Base-by-base conservation (phyloP, 1,140 invertebrate species). In the Ruditapes philippinarum region DNA sequence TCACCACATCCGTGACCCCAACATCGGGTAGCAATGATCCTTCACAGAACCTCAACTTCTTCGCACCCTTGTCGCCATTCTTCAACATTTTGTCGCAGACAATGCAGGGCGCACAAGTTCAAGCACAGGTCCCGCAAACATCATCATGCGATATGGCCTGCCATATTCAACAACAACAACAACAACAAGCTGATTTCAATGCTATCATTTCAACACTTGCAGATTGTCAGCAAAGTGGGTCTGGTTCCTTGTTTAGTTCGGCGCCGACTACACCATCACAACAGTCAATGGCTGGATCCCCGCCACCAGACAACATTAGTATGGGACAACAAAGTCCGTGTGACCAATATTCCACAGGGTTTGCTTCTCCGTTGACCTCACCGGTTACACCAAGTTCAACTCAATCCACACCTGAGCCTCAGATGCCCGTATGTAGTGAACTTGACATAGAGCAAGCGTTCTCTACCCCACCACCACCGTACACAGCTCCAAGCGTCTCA, bases 31-130 rank as follows among this genome's bases (percentile, higher is more conserved):
- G 91, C 28, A 62, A 88, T 57, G 93, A 93, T 65, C 87, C 90
- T 0, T 73, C 68, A 25, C 85, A 88, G 42, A 88, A 88, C 91
- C 82, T 40, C 90, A 92, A 68, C 45, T 42, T 95, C 38, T 89
- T 95, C 85, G 92, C 93, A 7, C 94, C 94, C 14, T 84, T 95
- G 31, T 92, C 93, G 14, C 94, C 94, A 40, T 79, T 95, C n/a
- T 82, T 95, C 74, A 95, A 88, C 86, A 94, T 94, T 42, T 85
- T 95, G 54, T 90, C 92, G 25, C 92, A 93, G 79, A 94, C 92
- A 76, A 91, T 92, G 45, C 92, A 92, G 65, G 91, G 82, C 1
- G 83, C 60, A 0, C 88, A 92, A 42, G 86, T 92, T 49, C 91
- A 92, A 62, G 91, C 89, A 9, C 70, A 80, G 22, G 87, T 91